Base-by-base conservation (phyloP, 2,113 vertebrate species). In the Mungos mungo region DNA sequence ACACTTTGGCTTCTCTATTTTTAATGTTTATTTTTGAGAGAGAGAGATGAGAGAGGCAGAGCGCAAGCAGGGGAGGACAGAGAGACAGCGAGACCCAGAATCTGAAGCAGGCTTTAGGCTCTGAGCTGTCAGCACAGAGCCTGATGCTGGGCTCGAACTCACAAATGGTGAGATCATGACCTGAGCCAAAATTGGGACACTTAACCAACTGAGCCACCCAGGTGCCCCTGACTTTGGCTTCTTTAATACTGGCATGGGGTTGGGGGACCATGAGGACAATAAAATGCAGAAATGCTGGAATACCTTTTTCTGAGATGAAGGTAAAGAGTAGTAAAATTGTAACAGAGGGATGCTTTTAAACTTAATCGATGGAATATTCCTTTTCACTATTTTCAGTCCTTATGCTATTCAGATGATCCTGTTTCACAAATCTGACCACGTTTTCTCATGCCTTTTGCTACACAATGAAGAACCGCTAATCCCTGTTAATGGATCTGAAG, bases 281-380 rank as follows among this genome's bases (percentile, higher is more conserved):
- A 74, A 92, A 93, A 83, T 77, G 60, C 12, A 87, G 89, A 83
- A 90, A 79, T 72, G 71, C 19, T 29, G 29, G 25, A 60, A 54
- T 35, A 15, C 45, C 52, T 91, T 50, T 68, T 95, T 93, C 83
- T 96, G 65, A 92, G 57, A 57, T 93, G 63, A 21, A n/a, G 72
- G n/a, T 47, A 31, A 92, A 89, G n/a, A 76, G 52, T 50, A n/a
- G 15, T 69, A 31, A 89, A 88, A 52, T 27, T 79, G 33, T 79
- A 52, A 77, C 50, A 33, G 19, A 80, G 11, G 25, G 82, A 9
- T 85, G 27, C 23, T 74, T 91, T 88, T 86, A 96, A 87, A 7
- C n/a, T 96, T 65, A 16, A 16, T 52, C 33, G 1, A 1, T 86
- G 35, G 25, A 60, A 18, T 77, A 19, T 69, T 95, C 69, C 50